Percentiles rank a stretch among this genome's conserved stretches.
phyloP scores from a whole-genome alignment of 1,140 invertebrate species.

The Hermetia illucens region DNA sequence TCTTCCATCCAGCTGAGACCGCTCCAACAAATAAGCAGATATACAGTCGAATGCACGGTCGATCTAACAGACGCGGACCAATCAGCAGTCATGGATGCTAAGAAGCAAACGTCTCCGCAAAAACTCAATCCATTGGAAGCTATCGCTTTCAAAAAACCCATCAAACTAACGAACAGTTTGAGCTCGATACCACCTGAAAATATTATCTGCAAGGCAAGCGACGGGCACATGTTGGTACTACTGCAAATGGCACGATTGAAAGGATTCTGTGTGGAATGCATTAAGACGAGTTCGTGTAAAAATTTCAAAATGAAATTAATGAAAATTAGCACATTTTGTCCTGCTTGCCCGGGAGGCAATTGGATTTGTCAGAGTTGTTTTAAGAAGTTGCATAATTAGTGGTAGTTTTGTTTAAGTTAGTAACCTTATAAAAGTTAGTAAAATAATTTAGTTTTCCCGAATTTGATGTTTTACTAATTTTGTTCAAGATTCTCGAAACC shows the following conservation, averaged over 20 bases:
- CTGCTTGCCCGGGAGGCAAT: slow-evolving; percentile 14
- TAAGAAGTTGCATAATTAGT: slow-evolving; percentile 11
- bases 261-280: background rate
- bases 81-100: too few species aligned
- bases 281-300: background rate
- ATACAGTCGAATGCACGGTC: too few species aligned
- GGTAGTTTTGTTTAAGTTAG: background rate
- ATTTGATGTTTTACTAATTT: too few species aligned
- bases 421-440: background rate
- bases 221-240: background rate
- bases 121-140: too few species aligned
- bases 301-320: background rate
- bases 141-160: too few species aligned
- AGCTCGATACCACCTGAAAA: background rate
- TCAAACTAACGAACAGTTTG: too few species aligned
- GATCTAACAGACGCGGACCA: too few species aligned
- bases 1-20: too few species aligned
- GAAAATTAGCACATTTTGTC: background rate
- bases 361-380: slow-evolving; percentile 26
- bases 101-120: too few species aligned
- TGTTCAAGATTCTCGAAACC: too few species aligned
- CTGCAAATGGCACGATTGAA: background rate
- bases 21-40: too few species aligned
- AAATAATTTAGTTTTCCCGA: too few species aligned
- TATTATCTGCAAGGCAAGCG: background rate